Evolutionary conservation across 1,140 invertebrate species (phyloP).

Genomic region (Cyphomyrmex costatus): DNA sequence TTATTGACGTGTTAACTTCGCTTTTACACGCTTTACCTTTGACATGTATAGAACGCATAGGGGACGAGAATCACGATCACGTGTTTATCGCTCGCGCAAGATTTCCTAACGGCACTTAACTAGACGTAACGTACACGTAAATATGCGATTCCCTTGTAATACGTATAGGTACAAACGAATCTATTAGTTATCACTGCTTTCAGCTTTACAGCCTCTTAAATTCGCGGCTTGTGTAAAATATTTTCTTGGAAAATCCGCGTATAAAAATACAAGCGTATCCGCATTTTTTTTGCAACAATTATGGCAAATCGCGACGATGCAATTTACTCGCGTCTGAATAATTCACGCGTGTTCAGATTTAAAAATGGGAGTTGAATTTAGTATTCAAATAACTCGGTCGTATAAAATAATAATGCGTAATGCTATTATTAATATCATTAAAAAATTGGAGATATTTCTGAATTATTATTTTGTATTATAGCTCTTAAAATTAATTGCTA

Average conservation of each 20-base stretch:
- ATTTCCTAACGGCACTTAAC: slow-evolving; percentile 13
- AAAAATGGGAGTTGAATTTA: neutral
- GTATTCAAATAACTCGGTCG: slow-evolving; percentile 8
- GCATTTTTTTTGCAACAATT: neutral
- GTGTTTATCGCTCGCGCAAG: slow-evolving; percentile 27
- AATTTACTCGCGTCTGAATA: neutral
- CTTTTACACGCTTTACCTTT: slow-evolving; percentile 32
- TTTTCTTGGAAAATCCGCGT: neutral
- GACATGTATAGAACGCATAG: slow-evolving; percentile 14
- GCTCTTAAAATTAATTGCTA: neutral
- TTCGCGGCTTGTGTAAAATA: neutral
- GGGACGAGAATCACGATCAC: slow-evolving; percentile 45
- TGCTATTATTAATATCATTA: slow-evolving; percentile 1
- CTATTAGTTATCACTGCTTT: slow-evolving; percentile 18
- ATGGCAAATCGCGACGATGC: neutral
- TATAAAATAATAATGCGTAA: neutral
- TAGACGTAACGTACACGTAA: neutral
- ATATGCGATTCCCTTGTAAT: slow-evolving; percentile 10
- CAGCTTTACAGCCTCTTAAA: neutral
- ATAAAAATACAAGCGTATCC: neutral
- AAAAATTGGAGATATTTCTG: neutral
- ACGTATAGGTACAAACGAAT: neutral
- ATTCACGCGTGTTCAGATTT: neutral
- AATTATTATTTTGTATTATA: slow-evolving; percentile 5
- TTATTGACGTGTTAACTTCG: slow-evolving; percentile 64